These are phyloP conservation scores for Caprella mutica DNA, from an alignment of 2,888 invertebrate species.

Conservation along the genomic window DNA sequence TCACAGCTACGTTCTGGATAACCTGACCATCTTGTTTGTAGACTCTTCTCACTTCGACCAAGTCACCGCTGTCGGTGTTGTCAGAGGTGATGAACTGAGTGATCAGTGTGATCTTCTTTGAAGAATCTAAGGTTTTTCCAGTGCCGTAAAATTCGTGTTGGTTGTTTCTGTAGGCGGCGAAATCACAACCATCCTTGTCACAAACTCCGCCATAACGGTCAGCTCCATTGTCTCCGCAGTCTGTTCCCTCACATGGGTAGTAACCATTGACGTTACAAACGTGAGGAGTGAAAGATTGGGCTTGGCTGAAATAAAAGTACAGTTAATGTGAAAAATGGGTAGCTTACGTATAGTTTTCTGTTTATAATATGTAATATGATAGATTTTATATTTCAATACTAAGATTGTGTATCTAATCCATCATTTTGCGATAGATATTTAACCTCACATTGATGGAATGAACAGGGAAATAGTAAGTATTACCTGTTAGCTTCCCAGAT, in stretches of 20 bases:
- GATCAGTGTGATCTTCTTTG: conserved; percentile 22
- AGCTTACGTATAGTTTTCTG: too few species aligned
- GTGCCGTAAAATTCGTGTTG: conserved; percentile 22
- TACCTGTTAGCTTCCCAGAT: conserved; percentile 34
- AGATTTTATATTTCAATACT: too few species aligned
- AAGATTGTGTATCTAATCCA: too few species aligned
- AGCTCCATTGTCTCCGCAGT: conserved; percentile 30
- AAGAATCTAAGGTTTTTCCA: conserved; percentile 21
- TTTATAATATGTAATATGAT: too few species aligned
- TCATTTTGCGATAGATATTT: too few species aligned
- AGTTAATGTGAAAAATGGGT: too few species aligned
- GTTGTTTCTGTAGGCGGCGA: conserved; percentile 26
- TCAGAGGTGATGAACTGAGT: conserved; percentile 33
- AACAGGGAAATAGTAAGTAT: too few species aligned
- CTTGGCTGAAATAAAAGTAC: neutral
- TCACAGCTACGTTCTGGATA: conserved; percentile 21
- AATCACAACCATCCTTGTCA: conserved; percentile 34
- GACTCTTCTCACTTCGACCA: conserved; percentile 23
- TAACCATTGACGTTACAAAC: conserved; percentile 19
- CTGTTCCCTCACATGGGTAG: conserved; percentile 22
- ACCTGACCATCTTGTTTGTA: conserved; percentile 25
- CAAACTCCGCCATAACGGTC: conserved; percentile 32
- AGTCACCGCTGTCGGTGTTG: conserved; percentile 31
- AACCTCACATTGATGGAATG: too few species aligned
- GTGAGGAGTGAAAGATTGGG: conserved; percentile 32